Base-by-base conservation (phyloP, 64 coral and sea anemone species). In the Catalaphyllia jardinei region DNA sequence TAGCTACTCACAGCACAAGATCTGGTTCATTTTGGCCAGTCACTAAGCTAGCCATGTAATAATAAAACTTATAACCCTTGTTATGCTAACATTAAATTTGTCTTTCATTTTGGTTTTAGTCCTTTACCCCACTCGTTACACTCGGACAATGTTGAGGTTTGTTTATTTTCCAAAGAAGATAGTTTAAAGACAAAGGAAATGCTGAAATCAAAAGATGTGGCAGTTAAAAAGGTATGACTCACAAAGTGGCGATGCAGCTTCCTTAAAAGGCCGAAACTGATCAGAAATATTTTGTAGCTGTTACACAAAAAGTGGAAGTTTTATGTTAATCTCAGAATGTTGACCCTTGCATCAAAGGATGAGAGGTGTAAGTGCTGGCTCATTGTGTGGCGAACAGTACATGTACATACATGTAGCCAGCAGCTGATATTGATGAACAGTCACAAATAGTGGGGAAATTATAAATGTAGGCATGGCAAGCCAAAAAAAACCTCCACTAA, bases 121-220 rank as follows among this genome's bases (percentile, higher is more conserved):
- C 83, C 88, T 30, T 46, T 98, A 73, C 90, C 89, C 76, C 62
- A 95, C 71, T 88, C 93, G 17, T 24, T 98, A 27, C 83, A 93
- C 55, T 90, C 96, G 80, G 93, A 95, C 38, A 73, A 77, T 19
- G 76, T 75, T 4, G 96, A 93, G 49, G 88, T 98, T 20, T 98
- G 96, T 69, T 79, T 98, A 4, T 76, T 98, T 54, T 87, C 90
- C 24, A 98, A 98, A 87, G 78, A 83, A 24, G 84, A 95, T 69
- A 79, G 93, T 25, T 92, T 87, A 71, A 75, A 60, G 35, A 90
- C 77, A 24, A 98, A 98, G 64, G 90, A 88, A 73, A 67, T 91
- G 33, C 59, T 98, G 22, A 93, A 98, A 60, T 52, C 74, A 10
- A 94, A 94, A 29, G 96, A 88, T 29, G 93, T 98, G 31, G 83